phyloP scores from a whole-genome alignment of 2,797 vertebrate genomes.

The Sciurus carolinensis region DNA sequence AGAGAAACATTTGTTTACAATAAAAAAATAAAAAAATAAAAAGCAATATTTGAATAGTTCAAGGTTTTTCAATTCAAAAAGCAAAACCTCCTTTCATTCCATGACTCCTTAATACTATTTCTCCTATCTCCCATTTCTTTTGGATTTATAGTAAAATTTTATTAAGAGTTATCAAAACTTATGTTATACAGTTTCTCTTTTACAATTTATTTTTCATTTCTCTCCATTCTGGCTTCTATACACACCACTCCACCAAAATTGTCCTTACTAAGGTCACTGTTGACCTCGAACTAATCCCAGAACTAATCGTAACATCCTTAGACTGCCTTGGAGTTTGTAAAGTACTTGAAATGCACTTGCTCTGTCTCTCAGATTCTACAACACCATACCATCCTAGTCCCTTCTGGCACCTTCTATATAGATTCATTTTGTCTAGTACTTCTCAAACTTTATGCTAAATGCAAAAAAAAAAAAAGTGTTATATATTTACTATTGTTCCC shows the following conservation, averaged over 20 bases:
- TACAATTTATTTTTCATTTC: neutral
- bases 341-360: neutral
- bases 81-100: neutral
- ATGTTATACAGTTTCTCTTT: neutral
- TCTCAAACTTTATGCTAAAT: neutral
- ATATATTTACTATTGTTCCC: neutral
- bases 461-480: neutral
- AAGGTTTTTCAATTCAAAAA: neutral
- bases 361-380: too few species aligned
- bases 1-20: too few species aligned
- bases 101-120: neutral
- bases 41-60: neutral
- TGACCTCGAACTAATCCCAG: conserved; percentile 27
- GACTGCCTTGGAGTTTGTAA: neutral
- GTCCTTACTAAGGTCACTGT: neutral
- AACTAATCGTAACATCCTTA: neutral
- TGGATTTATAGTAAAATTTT: neutral
- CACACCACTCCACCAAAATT: neutral
- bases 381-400: neutral
- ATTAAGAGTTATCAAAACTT: neutral
- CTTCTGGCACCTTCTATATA: neutral
- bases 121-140: neutral
- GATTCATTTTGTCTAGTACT: neutral
- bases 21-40: neutral
- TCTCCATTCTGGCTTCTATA: neutral